Evolutionary conservation across 2,888 invertebrate species (phyloP).

Genomic region (Dexiosoma caninum): DNA sequence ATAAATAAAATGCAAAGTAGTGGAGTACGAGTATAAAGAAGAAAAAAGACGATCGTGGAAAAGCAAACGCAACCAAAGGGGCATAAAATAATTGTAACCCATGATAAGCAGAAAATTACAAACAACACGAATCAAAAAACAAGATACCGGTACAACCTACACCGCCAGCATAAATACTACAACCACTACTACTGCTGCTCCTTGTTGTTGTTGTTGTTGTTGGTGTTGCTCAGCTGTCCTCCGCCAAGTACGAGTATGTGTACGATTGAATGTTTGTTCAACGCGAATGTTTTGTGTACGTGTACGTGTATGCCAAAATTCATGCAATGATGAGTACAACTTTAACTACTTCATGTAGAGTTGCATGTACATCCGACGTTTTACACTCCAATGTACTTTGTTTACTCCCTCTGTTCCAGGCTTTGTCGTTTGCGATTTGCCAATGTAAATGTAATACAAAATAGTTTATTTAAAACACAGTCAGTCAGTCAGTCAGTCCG

Average conservation of each 20-base stretch:
- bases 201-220: no score
- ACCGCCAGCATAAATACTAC: conserved; percentile 52
- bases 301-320: neutral
- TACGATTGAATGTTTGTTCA: neutral
- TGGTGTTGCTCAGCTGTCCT: neutral
- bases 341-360: conserved; percentile 36
- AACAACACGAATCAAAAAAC: conserved; percentile 62
- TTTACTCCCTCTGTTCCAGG: neutral
- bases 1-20: neutral
- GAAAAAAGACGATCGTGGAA: conserved; percentile 5
- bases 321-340: conserved; percentile 2
- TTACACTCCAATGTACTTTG: neutral
- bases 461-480: conserved; percentile 41
- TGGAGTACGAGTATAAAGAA: neutral
- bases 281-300: neutral
- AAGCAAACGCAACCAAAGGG: conserved; percentile 33
- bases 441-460: conserved; percentile 47
- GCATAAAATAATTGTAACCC: conserved; percentile 61
- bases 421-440: neutral
- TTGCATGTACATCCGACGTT: conserved; percentile 21
- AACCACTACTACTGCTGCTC: neutral
- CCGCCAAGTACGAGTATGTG: conserved; percentile 2
- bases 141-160: conserved; percentile 56
- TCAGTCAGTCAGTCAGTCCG: no score
- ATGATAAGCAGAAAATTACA: conserved; percentile 65